Percentiles rank a stretch among this genome's conserved stretches.
Evolutionary conservation across 1,140 invertebrate species (phyloP).

Genomic region (Brachionus rubens): DNA sequence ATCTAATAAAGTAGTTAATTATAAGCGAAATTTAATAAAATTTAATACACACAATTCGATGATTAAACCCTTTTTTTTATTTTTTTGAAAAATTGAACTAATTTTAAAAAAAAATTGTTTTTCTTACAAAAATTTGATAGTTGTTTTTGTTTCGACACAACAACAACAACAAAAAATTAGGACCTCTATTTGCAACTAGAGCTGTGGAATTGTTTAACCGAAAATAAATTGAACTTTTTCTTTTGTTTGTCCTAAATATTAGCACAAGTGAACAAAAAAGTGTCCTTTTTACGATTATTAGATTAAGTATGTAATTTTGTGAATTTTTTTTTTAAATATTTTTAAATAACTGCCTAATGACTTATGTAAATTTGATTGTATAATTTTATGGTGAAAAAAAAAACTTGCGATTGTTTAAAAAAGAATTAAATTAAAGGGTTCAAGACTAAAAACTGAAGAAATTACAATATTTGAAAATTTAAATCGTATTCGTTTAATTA

Average conservation of each 20-base stretch:
- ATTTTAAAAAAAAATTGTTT: conserved; percentile 15
- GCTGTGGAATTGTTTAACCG: background rate
- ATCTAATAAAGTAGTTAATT: conserved; percentile 43
- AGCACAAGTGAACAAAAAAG: background rate
- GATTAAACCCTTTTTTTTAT: background rate
- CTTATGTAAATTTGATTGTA: conserved; percentile 32
- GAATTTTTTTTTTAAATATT: background rate
- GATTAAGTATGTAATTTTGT: conserved; percentile 18
- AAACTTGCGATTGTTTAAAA: background rate
- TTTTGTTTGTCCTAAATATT: conserved; percentile 32
- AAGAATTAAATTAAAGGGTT: no score
- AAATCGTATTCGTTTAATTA: no score
- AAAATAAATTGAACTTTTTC: conserved; percentile 26
- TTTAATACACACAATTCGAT: conserved; percentile 1
- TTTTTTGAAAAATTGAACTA: no score
- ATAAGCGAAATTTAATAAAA: background rate
- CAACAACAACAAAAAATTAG: no score
- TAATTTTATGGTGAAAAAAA: conserved; percentile 10
- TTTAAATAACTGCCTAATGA: background rate
- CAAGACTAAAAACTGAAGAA: no score
- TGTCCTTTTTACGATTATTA: background rate
- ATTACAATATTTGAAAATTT: no score
- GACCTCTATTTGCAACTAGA: conserved; percentile 1
- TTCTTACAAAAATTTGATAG: background rate
- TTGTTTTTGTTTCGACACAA: conserved; percentile 33